Conservation (phyloP, 2,888 invertebrate genomes). For the Seira sanloemensis region DNA sequence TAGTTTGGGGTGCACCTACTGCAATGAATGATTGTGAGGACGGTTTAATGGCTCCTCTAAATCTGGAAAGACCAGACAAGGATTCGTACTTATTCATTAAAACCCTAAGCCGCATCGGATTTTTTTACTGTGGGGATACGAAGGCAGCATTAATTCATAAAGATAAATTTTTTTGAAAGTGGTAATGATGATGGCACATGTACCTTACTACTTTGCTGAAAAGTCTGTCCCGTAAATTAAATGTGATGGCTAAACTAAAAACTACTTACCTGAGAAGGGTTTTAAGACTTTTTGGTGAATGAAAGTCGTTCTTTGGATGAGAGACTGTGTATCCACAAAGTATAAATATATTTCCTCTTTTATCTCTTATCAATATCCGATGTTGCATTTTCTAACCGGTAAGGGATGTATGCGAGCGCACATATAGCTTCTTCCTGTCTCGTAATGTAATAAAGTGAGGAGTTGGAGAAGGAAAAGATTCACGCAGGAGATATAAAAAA, state of each 20-base stretch:
- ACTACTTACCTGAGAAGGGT: not conserved
- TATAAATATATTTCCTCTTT: too few relatives aligned
- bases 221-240: conserved; percentile 27
- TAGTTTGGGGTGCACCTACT: not conserved
- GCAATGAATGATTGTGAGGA: not conserved
- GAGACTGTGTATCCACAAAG: too few relatives aligned
- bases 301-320: not conserved
- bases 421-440: conserved; percentile 35
- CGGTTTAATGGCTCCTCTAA: not conserved
- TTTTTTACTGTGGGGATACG: conserved; percentile 27
- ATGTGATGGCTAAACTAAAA: conserved; percentile 1
- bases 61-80: conserved; percentile 1
- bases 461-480: conserved; percentile 26
- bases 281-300: not conserved
- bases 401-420: conserved; percentile 13
- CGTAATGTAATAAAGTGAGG: not conserved
- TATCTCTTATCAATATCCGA: conserved; percentile 12
- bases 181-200: not conserved
- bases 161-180: conserved; percentile 9
- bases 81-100: conserved; percentile 52
- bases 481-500: conserved; percentile 51
- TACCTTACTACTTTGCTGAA: not conserved
- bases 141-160: conserved; percentile 26
- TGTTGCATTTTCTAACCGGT: conserved; percentile 30
- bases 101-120: conserved; percentile 41